A percentile compares a stretch with the other conserved stretches of the same genome.
Evolutionary conservation across 1,140 invertebrate genomes (phyloP).

Genomic region (Camponotus floridanus): DNA sequence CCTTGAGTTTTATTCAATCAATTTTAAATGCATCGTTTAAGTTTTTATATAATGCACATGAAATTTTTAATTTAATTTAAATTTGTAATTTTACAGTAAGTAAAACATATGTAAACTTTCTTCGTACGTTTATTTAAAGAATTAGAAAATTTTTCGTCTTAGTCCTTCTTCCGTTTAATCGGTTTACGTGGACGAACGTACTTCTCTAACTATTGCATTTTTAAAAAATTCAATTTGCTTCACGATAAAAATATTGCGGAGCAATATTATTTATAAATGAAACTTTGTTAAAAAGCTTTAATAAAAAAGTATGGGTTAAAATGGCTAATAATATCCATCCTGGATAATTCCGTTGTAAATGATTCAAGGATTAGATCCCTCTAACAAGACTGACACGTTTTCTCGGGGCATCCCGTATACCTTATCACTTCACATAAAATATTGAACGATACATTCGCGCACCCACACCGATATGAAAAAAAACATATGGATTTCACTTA

Average conservation of each 20-base stretch:
- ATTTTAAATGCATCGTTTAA: neutral
- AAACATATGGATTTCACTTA: constrained; percentile 26
- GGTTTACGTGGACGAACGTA: too few relatives aligned
- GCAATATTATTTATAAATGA: neutral
- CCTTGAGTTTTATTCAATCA: neutral
- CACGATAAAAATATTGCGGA: neutral
- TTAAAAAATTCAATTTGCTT: neutral
- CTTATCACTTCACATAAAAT: constrained; percentile 16
- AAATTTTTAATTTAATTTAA: neutral
- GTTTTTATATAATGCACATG: neutral
- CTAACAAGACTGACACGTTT: neutral
- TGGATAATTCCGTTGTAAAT: neutral
- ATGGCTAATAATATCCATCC: neutral
- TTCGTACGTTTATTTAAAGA: neutral
- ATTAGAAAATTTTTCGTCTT: neutral
- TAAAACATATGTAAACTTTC: neutral
- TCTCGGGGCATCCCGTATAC: neutral
- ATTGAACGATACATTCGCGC: neutral
- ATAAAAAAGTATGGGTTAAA: neutral
- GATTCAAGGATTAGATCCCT: neutral
- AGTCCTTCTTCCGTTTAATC: neutral
- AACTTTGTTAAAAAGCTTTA: neutral
- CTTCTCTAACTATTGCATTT: neutral
- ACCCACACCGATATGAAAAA: neutral
- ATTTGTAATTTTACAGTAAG: neutral